Evolutionary conservation across 2,113 vertebrate species (phyloP).

Genomic region (Epinephelus lanceolatus): DNA sequence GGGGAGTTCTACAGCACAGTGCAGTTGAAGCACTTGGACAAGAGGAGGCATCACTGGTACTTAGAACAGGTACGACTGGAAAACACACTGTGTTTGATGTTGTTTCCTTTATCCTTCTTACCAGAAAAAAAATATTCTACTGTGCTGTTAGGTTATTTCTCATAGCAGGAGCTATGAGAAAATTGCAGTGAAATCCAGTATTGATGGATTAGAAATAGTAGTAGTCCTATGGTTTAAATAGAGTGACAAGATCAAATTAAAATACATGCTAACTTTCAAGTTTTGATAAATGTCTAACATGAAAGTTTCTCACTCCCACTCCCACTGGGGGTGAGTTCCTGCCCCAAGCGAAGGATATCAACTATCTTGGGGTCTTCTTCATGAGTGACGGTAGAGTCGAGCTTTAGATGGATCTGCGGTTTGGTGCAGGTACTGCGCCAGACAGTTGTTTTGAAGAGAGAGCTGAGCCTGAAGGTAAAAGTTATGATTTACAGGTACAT

Average conservation of each 20-base stretch:
- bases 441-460: too few species aligned
- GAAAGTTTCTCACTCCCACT: neutral
- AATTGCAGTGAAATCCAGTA: neutral
- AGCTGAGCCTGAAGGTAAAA: too few species aligned
- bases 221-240: neutral
- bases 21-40: slow-evolving; percentile 56
- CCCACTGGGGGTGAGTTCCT: too few species aligned
- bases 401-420: too few species aligned
- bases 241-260: neutral
- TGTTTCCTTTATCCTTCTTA: neutral
- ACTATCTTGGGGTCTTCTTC: too few species aligned
- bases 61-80: slow-evolving; percentile 69
- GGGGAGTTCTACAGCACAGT: slow-evolving; percentile 63
- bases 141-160: neutral
- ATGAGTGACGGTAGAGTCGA: too few species aligned
- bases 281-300: neutral
- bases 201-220: neutral
- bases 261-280: neutral
- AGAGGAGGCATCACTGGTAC: slow-evolving; percentile 58
- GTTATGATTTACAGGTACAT: too few species aligned
- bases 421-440: too few species aligned
- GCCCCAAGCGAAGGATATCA: too few species aligned
- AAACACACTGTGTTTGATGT: neutral
- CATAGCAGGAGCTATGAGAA: neutral
- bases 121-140: too few species aligned